Evolutionary conservation across 1,140 invertebrate genomes (phyloP), one percentile per base, ranked within the genome.

Genomic region (Listronotus bonariensis): DNA sequence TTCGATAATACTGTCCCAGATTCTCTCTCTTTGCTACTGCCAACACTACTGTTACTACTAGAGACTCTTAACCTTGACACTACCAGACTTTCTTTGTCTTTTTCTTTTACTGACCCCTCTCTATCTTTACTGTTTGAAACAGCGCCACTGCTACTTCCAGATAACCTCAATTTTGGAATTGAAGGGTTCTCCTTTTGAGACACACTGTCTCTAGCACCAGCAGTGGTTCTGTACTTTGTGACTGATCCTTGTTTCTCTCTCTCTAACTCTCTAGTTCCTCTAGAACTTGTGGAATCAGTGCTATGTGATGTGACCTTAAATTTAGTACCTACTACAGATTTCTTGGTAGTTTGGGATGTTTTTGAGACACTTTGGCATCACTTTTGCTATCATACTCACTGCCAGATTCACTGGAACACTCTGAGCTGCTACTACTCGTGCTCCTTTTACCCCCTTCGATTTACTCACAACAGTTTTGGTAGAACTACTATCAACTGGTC

Each of bases 331-430:
- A 45, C 45, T 8, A 17, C 32, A 10, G 15, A 8, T 12, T 48
- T 48, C 46, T 41, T 42, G n/a, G 8, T 3, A 15, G 15, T 26
- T 18, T 43, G 15, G 11, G 6, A 20, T 36, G 20, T 20, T 43
- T 17, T 12, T 12, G 9, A 11, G 31, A 55, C 40, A 54, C 42
- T 64, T 69, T 43, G 45, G 17, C 48, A 56, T 63, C 71, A 65
- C 65, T 67, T 55, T 68, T 68, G 70, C 71, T 73, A 43, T 73
- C 74, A 6, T 73, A 74, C 65, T 76, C 76, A 18, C 70, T 69
- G 15, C 60, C 72, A 42, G 69, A 76, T 14, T 66, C 58, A 53
- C 62, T 68, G n/a, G 67, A 71, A 53, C 66, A 65, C 31, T 68
- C 32, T 4, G 59, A 58, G 43, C 55, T 52, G 42, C 64, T 66